phyloP scores from a whole-genome alignment of 2,888 invertebrate genomes.

The Acanthococcus lagerstroemiae region DNA sequence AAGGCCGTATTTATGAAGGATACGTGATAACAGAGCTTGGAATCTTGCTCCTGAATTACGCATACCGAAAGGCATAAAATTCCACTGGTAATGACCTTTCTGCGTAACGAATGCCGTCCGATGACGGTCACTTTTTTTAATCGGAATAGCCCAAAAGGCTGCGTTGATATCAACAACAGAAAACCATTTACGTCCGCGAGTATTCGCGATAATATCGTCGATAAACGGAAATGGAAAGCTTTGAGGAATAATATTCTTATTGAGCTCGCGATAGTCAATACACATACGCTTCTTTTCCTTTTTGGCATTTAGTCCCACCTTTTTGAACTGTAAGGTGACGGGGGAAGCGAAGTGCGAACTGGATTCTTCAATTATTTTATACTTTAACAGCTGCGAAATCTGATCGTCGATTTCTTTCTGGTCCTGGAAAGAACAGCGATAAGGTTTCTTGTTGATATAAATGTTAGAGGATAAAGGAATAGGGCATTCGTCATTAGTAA shows the following conservation, averaged over 20 bases:
- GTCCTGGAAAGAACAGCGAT: conserved; percentile 16
- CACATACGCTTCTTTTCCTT: conserved; percentile 3
- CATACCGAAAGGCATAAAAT: not conserved
- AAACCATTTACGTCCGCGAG: conserved; percentile 32
- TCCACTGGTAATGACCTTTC: not conserved
- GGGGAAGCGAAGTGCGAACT: conserved; percentile 22
- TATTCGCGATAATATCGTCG: conserved; percentile 3
- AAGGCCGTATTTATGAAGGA: too few species aligned
- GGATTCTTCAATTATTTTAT: conserved; percentile 14
- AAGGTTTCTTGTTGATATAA: conserved; percentile 15
- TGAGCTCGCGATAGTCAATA: conserved; percentile 19
- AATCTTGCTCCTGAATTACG: not conserved
- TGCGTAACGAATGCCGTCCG: not conserved
- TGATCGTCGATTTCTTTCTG: conserved; percentile 21
- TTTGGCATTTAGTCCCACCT: not conserved
- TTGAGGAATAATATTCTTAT: conserved; percentile 5
- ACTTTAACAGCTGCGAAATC: conserved; percentile 9
- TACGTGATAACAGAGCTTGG: not conserved
- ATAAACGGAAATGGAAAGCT: conserved; percentile 9
- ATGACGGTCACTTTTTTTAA: not conserved
- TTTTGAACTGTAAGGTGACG: conserved; percentile 8
- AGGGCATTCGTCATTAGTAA: not conserved
- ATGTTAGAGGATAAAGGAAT: not conserved
- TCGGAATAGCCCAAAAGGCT: not conserved
- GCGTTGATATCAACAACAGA: not conserved